Evolutionary conservation across 1,140 invertebrate species (phyloP).

Genomic region (Branchinecta lynchi): DNA sequence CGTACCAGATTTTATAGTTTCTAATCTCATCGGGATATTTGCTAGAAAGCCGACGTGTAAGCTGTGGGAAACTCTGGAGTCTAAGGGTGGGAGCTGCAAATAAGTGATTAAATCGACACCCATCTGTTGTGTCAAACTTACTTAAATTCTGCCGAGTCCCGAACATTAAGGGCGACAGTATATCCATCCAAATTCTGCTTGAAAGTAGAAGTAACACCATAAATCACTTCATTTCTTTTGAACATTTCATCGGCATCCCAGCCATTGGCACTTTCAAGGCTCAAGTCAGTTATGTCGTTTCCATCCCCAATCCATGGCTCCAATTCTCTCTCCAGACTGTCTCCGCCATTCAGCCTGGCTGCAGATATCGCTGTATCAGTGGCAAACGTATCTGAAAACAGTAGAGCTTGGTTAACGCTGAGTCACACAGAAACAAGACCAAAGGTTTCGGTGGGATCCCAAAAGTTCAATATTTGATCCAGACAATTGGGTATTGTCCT

Average conservation of each 20-base stretch:
- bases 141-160: constrained; percentile 70
- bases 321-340: constrained; percentile 56
- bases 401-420: constrained; percentile 18
- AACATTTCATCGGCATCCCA: constrained; percentile 94
- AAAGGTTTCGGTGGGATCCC: too few relatives aligned
- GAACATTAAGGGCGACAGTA: constrained; percentile 65
- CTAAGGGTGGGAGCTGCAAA: too few relatives aligned
- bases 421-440: constrained; percentile 3
- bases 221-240: constrained; percentile 71
- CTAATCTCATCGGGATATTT: too few relatives aligned
- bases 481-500: too few relatives aligned
- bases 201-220: constrained; percentile 73
- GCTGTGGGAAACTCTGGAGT: too few relatives aligned
- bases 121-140: constrained; percentile 26
- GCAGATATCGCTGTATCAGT: constrained; percentile 54
- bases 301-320: constrained; percentile 72
- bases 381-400: constrained; percentile 29
- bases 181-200: constrained; percentile 69
- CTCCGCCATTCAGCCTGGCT: constrained; percentile 39
- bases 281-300: constrained; percentile 36
- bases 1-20: too few relatives aligned
- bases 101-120: too few relatives aligned
- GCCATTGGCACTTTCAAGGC: constrained; percentile 51
- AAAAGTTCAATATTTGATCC: too few relatives aligned
- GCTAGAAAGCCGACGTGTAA: too few relatives aligned